These are phyloP conservation scores for Limnothrissa miodon DNA, from an alignment of 2,113 vertebrate genomes.

Conservation along the genomic window DNA sequence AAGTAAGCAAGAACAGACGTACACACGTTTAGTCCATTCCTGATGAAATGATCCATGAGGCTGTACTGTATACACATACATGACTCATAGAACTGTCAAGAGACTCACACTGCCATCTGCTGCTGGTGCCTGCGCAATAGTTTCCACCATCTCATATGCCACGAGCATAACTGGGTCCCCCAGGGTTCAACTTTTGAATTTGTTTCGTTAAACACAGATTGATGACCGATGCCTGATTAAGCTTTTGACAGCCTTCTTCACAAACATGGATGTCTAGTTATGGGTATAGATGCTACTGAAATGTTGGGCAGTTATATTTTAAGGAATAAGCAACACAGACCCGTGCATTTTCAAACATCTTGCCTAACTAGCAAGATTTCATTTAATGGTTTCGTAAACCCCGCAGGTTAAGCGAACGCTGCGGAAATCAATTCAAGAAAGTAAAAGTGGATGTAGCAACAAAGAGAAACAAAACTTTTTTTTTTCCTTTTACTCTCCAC, in stretches of 20 bases:
- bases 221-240: neutral
- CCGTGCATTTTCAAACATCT: constrained; percentile 37
- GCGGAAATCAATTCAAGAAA: constrained; percentile 42
- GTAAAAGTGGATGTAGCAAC: constrained; percentile 54
- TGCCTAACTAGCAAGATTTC: constrained; percentile 62
- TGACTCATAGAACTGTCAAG: neutral
- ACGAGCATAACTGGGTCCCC: neutral
- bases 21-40: too few relatives aligned
- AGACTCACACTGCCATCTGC: neutral
- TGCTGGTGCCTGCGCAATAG: neutral
- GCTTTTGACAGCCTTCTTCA: neutral
- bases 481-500: constrained; percentile 52
- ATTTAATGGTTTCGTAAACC: constrained; percentile 63
- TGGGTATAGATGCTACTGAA: neutral
- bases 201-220: neutral
- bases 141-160: neutral
- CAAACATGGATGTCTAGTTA: neutral
- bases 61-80: neutral
- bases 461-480: constrained; percentile 54
- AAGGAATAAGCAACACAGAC: neutral
- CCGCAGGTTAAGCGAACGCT: constrained; percentile 57
- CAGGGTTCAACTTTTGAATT: too few relatives aligned
- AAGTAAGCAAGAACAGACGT: too few relatives aligned
- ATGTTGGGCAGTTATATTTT: neutral
- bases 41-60: too few relatives aligned